Conservation (phyloP, 23 tunicate genomes). For the Phallusia fumigata region DNA sequence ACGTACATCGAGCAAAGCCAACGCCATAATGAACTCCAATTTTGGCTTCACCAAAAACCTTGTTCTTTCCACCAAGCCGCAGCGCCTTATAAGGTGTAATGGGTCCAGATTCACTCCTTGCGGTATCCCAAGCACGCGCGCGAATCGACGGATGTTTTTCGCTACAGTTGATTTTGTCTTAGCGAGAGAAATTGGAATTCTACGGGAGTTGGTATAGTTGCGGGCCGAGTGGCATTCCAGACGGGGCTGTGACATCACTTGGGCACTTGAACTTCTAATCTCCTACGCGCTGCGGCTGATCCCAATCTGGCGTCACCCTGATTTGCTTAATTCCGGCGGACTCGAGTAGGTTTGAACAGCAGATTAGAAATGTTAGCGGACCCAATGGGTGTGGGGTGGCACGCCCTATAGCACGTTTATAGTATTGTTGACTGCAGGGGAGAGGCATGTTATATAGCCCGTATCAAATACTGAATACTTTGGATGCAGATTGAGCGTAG, state of each 20-base stretch:
- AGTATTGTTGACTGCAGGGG: too few species aligned
- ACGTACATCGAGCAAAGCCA: slow-evolving; percentile 2
- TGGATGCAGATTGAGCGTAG: too few species aligned
- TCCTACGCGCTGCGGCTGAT: neutral
- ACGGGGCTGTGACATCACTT: neutral
- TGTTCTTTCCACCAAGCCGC: neutral
- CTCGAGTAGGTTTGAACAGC: neutral
- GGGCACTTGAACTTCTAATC: slow-evolving; percentile 9
- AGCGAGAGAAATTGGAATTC: neutral
- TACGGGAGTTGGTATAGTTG: neutral
- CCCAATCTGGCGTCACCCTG: slow-evolving; percentile 6
- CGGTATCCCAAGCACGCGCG: neutral
- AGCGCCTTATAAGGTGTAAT: neutral
- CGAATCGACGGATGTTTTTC: neutral
- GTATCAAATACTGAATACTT: too few species aligned
- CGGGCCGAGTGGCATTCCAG: neutral
- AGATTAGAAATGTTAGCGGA: neutral
- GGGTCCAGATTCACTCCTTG: neutral
- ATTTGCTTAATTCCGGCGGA: neutral
- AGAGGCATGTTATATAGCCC: too few species aligned
- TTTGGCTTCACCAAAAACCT: slow-evolving; percentile 7
- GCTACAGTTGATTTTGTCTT: neutral
- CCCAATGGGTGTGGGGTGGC: too few species aligned
- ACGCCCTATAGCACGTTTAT: too few species aligned
- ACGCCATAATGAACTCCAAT: slow-evolving; percentile 11